Evolutionary conservation across 2,797 vertebrate genomes (phyloP), one percentile per base, ranked within the genome.

Genomic region (Graptemys geographica): DNA sequence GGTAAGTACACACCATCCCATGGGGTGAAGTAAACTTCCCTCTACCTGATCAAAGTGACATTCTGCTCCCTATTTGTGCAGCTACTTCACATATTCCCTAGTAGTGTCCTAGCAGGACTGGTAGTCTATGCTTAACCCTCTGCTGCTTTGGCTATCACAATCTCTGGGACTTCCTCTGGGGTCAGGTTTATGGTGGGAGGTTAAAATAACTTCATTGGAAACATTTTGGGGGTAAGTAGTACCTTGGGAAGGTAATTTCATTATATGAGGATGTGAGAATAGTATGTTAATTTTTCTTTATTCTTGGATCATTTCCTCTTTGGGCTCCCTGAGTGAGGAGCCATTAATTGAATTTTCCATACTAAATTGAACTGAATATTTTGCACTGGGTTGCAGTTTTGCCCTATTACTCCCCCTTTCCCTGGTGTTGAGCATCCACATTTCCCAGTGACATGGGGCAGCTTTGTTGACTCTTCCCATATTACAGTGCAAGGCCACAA

Each of bases 201-300:
- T 19, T 90, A 5, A 94, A 95, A 84, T 33, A 5, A 83, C 21
- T 95, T 53, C 82, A 53, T 76, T 92, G 33, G 82, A 90, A 94
- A 90, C 86, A 86, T 96, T 93, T 92, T 93, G 56, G 33, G n/a
- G 65, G 86, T 91, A 94, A 96, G 84, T 94, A 93, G 95, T 85
- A 31, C 69, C 82, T 96, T 96, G 80, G 87, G 94, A 96, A 93
- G 94, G 86, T 90, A 79, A 89, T 95, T 97, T 96, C 95, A 86
- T 96, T 97, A 95, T 53, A 62, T 59, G 90, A 28, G 81, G 92
- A 96, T 89, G 95, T 97, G 96, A 96, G 96, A 97, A 94, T 89
- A 93, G 91, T 95, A 96, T 96, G 94, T 91, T 97, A 97, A 97
- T 97, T 96, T 94, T 93, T 69, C 94, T 97, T 97, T 96, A 96